Conservation (phyloP, 2,888 invertebrate species). For the Germaria angustata region DNA sequence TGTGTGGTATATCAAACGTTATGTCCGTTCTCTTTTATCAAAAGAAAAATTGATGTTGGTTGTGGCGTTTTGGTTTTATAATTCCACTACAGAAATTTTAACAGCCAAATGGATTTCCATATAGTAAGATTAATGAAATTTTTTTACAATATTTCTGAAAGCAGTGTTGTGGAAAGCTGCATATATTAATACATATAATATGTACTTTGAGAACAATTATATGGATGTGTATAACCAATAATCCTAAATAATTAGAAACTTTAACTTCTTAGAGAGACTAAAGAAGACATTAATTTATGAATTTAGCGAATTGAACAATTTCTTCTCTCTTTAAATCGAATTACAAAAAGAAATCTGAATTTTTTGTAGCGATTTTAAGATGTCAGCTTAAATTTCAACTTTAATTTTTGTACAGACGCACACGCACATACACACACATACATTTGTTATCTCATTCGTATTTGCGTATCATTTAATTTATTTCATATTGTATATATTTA, state of each 20-base stretch:
- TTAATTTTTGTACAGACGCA: background rate
- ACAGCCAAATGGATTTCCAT: background rate
- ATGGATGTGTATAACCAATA: no score
- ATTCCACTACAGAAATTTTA: background rate
- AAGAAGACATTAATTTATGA: no score
- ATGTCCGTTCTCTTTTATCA: constrained; percentile 23
- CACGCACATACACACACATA: background rate
- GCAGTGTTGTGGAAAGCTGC: no score
- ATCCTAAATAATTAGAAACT: no score
- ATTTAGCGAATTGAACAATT: no score
- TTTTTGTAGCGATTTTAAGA: background rate
- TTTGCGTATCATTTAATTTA: constrained; percentile 25
- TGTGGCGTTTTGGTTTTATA: background rate
- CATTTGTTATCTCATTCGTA: background rate
- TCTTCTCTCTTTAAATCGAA: no score
- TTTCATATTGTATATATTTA: constrained; percentile 40
- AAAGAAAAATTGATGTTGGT: constrained; percentile 2
- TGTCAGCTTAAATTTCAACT: background rate
- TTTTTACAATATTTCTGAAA: no score
- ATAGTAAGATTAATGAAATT: no score
- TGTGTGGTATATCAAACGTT: constrained; percentile 8
- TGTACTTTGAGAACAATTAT: no score
- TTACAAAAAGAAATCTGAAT: no score
- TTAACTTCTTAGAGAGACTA: no score
- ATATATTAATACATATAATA: no score